Percentiles rank a stretch among this genome's conserved stretches.
These are phyloP conservation scores for Drosophila varians DNA, from an alignment of 1,140 invertebrate genomes.

Conservation along the genomic window DNA sequence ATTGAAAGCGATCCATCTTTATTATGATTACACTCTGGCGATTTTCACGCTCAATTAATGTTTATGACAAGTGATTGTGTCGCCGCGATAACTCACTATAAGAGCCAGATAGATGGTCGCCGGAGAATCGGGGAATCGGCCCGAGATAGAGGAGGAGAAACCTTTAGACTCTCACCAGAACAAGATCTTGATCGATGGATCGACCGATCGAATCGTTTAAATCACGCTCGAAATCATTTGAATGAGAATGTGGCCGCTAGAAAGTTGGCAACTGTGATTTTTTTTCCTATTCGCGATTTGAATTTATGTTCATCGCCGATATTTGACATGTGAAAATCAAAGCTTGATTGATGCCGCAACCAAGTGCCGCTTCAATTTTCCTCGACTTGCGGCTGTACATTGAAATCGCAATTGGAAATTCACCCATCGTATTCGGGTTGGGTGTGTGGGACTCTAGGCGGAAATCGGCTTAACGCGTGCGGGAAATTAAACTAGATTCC, in stretches of 20 bases:
- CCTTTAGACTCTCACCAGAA: slow-evolving; percentile 44
- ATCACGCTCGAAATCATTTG: slow-evolving; percentile 49
- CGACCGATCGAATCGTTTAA: slow-evolving; percentile 32
- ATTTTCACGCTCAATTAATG: slow-evolving; percentile 79
- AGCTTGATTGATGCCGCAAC: slow-evolving; percentile 71
- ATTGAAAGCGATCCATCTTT: slow-evolving; percentile 73
- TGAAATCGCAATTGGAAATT: slow-evolving; percentile 32
- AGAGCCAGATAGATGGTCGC: slow-evolving; percentile 1
- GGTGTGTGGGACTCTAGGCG: slow-evolving; percentile 42
- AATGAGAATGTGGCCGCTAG: slow-evolving; percentile 67
- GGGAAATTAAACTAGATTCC: slow-evolving; percentile 46
- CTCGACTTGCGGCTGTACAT: background rate
- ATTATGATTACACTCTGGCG: slow-evolving; percentile 57
- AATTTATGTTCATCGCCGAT: slow-evolving; percentile 63
- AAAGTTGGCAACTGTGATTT: slow-evolving; percentile 58
- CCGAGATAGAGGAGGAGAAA: slow-evolving; percentile 8
- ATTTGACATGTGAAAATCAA: slow-evolving; percentile 77
- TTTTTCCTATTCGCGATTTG: slow-evolving; percentile 46
- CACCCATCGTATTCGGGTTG: slow-evolving; percentile 3
- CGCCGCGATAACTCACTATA: slow-evolving; percentile 67
- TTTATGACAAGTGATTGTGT: slow-evolving; percentile 79
- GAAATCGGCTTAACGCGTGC: slow-evolving; percentile 48
- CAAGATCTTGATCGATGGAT: slow-evolving; percentile 31
- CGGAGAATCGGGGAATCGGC: background rate
- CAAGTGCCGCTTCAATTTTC: slow-evolving; percentile 25